Evolutionary conservation across 2,797 vertebrate genomes (phyloP).

Genomic region (Aselliscus stoliczkanus): DNA sequence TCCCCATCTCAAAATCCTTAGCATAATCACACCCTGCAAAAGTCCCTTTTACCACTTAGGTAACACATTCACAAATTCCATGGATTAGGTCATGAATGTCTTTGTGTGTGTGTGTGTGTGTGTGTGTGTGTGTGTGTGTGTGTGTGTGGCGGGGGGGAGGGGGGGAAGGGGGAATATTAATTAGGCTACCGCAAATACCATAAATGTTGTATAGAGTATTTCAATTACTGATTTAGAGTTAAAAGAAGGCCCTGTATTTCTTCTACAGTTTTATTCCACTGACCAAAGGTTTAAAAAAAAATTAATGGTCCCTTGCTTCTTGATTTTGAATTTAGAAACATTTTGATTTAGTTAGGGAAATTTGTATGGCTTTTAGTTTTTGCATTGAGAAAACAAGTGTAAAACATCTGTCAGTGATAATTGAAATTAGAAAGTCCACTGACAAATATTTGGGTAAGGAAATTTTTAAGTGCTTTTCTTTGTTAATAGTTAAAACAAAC

Average conservation of each 20-base stretch:
- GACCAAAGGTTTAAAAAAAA: background rate
- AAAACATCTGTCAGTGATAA: background rate
- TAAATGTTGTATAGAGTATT: background rate
- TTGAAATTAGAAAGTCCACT: background rate
- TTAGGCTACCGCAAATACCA: background rate
- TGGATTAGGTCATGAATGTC: background rate
- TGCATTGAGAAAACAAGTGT: background rate
- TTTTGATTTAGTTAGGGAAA: slow-evolving; percentile 41
- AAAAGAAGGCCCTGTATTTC: background rate
- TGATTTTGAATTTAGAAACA: slow-evolving; percentile 32
- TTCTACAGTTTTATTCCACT: background rate
- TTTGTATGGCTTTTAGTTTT: slow-evolving; percentile 3
- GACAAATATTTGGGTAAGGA: slow-evolving; percentile 17
- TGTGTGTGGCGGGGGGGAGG: too few relatives aligned
- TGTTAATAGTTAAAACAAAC: slow-evolving; percentile 44
- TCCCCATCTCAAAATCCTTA: background rate
- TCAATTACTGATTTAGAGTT: background rate
- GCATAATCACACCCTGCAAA: background rate
- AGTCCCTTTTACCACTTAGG: background rate
- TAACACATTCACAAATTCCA: background rate
- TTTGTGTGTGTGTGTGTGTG: too few relatives aligned
- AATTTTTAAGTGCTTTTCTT: slow-evolving; percentile 3
- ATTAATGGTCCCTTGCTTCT: background rate
- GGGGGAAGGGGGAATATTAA: background rate
- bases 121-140: too few relatives aligned